These are phyloP conservation scores for Bufotes viridis DNA, from an alignment of 2,797 vertebrate species.

Conservation along the genomic window DNA sequence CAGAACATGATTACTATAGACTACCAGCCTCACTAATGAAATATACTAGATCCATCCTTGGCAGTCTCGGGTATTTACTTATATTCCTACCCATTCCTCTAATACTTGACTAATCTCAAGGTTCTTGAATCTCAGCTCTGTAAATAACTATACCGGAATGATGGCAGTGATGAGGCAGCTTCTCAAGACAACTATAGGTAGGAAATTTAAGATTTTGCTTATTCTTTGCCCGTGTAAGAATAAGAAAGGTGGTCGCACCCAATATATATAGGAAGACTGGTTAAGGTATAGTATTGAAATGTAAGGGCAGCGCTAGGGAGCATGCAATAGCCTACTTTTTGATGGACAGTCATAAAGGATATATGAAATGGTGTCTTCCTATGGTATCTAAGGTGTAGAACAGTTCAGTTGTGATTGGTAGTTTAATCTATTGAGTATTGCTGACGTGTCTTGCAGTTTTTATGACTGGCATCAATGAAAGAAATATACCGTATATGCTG, in stretches of 20 bases:
- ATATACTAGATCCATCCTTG: constrained; percentile 11
- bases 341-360: no score
- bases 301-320: neutral
- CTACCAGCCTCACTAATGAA: constrained; percentile 12
- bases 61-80: constrained; percentile 4
- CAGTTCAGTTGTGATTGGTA: neutral
- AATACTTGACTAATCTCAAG: constrained; percentile 46
- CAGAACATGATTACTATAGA: constrained; percentile 13
- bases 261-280: neutral
- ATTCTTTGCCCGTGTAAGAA: neutral
- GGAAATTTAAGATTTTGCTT: neutral
- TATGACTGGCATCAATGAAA: neutral
- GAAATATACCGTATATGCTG: neutral
- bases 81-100: constrained; percentile 9
- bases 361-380: neutral
- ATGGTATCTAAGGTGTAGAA: neutral
- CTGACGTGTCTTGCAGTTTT: neutral
- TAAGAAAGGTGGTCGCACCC: no score
- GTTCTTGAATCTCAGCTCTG: neutral
- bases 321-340: no score
- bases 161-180: constrained; percentile 13
- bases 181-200: constrained; percentile 34
- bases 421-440: neutral
- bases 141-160: constrained; percentile 5
- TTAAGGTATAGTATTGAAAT: neutral